Evolutionary conservation across 2,113 vertebrate species (phyloP).

Genomic region (Stigmatopora argus): DNA sequence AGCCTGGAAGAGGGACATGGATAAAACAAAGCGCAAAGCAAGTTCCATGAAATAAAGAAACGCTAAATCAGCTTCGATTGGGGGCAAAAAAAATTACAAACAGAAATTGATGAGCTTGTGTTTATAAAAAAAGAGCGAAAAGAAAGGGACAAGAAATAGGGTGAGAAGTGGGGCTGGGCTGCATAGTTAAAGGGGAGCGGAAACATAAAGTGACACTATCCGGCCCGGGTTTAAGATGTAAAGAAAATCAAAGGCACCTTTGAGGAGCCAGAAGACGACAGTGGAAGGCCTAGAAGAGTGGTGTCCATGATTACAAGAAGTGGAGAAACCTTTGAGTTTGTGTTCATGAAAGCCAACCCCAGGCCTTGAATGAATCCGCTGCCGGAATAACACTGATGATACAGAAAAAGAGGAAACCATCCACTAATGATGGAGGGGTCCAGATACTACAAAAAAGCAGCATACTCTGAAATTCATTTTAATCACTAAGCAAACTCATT

Average conservation of each 20-base stretch:
- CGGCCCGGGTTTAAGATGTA: conserved; percentile 50
- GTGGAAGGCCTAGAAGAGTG: conserved; percentile 59
- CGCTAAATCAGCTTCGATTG: conserved; percentile 42
- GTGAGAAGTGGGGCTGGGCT: conserved; percentile 2
- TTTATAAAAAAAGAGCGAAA: conserved; percentile 16
- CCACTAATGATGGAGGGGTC: conserved; percentile 67
- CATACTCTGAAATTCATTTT: conserved; percentile 64
- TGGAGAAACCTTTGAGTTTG: conserved; percentile 67
- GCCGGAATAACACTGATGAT: conserved; percentile 53
- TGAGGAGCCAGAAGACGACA: conserved; percentile 66
- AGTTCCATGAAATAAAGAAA: conserved; percentile 29
- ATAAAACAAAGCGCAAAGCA: conserved; percentile 3
- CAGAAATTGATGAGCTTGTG: conserved; percentile 35
- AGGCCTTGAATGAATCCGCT: conserved; percentile 57
- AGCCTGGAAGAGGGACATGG: conserved; percentile 19
- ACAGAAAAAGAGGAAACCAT: conserved; percentile 44
- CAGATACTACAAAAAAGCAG: conserved; percentile 50
- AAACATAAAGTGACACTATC: conserved; percentile 57
- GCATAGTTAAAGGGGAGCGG: conserved; percentile 21
- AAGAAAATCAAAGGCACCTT: conserved; percentile 70
- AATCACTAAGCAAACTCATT: conserved; percentile 71
- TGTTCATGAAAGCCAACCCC: conserved; percentile 66
- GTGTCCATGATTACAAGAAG: conserved; percentile 76
- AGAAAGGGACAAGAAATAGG: conserved; percentile 19
- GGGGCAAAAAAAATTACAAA: conserved; percentile 39